Evolutionary conservation across 2,113 vertebrate species (phyloP).

Genomic region (Leptobrachium ailaonicum): DNA sequence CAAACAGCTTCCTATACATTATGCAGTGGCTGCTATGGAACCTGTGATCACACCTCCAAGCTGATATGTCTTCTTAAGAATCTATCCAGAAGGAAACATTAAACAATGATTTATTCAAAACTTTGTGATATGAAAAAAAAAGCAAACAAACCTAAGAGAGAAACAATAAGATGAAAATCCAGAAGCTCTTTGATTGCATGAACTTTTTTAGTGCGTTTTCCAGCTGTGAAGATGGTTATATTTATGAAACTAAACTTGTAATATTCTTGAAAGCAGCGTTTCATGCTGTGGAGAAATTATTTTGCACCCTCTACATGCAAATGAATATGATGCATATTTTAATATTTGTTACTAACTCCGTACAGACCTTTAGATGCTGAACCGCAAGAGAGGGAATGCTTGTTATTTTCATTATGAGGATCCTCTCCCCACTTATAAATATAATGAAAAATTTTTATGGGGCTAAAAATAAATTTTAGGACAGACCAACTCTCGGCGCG

Average conservation of each 20-base stretch:
- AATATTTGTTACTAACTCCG: constrained; percentile 13
- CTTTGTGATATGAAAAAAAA: constrained; percentile 4
- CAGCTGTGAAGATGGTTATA: constrained; percentile 32
- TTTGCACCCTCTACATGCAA: constrained; percentile 20
- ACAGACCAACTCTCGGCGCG: not conserved
- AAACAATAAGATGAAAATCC: not conserved
- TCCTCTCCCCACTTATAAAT: constrained; percentile 2
- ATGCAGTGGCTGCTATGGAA: constrained; percentile 50
- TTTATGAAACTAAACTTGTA: constrained; percentile 37
- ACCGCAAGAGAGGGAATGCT: not conserved
- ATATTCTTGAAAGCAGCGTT: constrained; percentile 5
- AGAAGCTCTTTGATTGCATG: not conserved
- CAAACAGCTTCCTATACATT: constrained; percentile 45
- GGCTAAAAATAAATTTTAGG: not conserved
- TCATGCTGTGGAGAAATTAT: constrained; percentile 32
- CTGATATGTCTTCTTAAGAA: constrained; percentile 32
- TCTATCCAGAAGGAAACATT: constrained; percentile 19
- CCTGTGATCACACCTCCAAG: constrained; percentile 32
- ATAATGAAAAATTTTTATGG: not conserved
- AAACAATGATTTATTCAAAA: constrained; percentile 16
- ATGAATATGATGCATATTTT: constrained; percentile 26
- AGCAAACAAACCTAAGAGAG: not conserved
- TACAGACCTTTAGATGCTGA: not conserved
- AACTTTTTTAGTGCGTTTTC: constrained; percentile 14
- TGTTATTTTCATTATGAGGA: not conserved